A percentile compares a stretch with the other conserved stretches of the same genome.
phyloP scores from a whole-genome alignment of 2,888 invertebrate genomes.

The Lasius platythorax region DNA sequence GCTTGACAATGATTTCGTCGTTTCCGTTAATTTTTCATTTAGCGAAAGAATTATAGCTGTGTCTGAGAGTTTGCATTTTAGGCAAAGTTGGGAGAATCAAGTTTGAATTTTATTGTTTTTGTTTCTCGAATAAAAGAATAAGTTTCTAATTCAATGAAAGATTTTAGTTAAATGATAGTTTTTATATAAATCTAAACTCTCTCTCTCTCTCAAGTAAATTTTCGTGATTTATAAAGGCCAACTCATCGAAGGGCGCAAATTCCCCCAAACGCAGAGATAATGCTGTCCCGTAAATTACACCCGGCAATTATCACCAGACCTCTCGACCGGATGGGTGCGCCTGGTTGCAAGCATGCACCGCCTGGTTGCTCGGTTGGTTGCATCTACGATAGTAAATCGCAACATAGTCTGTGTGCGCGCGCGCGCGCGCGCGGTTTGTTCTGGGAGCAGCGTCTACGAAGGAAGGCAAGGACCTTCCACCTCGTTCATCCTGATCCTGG shows the following conservation, averaged over 20 bases:
- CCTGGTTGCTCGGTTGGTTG: conserved; percentile 28
- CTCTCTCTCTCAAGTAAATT: background rate
- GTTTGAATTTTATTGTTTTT: background rate
- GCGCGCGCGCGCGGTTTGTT: background rate
- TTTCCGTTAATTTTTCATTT: background rate
- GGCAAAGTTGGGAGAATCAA: background rate
- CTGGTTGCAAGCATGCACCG: conserved; percentile 22
- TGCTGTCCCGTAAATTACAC: conserved; percentile 35
- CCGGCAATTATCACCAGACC: conserved; percentile 43
- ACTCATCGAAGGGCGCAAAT: conserved; percentile 2
- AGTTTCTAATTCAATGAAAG: background rate
- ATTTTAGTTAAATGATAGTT: background rate
- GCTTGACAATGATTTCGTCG: background rate
- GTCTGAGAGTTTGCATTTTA: background rate
- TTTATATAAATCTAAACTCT: background rate
- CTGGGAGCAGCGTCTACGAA: background rate
- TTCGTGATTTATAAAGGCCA: background rate
- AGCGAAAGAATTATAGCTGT: background rate
- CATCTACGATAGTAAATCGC: conserved; percentile 47
- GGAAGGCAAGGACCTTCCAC: conserved; percentile 34
- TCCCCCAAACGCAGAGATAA: conserved; percentile 39
- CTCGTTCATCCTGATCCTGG: conserved; percentile 50
- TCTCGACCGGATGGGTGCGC: conserved; percentile 43
- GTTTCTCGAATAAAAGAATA: background rate
- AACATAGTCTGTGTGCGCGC: conserved; percentile 17